Evolutionary conservation across 2,888 invertebrate genomes (phyloP), one percentile per base, ranked within the genome.

Genomic region (Melinopterus prodromus): DNA sequence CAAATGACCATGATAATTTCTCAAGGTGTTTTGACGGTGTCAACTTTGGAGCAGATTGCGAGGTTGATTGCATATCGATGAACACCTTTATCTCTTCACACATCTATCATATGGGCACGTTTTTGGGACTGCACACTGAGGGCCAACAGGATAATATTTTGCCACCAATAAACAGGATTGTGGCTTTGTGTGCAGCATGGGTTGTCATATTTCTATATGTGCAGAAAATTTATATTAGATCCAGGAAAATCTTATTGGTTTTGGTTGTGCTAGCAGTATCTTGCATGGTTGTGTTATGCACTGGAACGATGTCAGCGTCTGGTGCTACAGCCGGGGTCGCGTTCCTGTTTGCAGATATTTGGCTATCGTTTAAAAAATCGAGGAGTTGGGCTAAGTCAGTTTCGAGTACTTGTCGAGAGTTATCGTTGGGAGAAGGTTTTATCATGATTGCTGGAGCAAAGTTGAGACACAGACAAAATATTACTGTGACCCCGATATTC

Each of bases 381-480:
- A 74, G 76, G 78, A 75, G 71, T 36, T 80, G 80, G 80, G 69
- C 38, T 36, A 71, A 71, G 16, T 71, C 74, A 9, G 37, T 74
- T 35, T 74, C 74, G 9, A 36, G 37, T 16, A 71, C 77, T 6
- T 16, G 76, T 16, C 9, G 36, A 16, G 76, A 78, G 71, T 69
- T 80, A 38, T 53, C 69, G 15, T 76, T 80, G 16, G 71, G 76
- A 6, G 78, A 78, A 16, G 76, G 76, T 6, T 77, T 77, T 37
- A 36, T 78, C 9, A 72, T 80, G 16, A 26, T 78, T 15, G 72
- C 76, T 53, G 76, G 78, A 2, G 77, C 80, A 0, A 78, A 74
- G 72, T 69, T 80, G 14, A 74, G 16, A 26, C 69, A 53, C 6
- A 78, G 53, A 69, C 71, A 16, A 9, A 35, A 76, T 26, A 76